Percentiles rank a stretch among this genome's conserved stretches.
phyloP scores from a whole-genome alignment of 2,113 vertebrate species.

The Seriola aureovittata region DNA sequence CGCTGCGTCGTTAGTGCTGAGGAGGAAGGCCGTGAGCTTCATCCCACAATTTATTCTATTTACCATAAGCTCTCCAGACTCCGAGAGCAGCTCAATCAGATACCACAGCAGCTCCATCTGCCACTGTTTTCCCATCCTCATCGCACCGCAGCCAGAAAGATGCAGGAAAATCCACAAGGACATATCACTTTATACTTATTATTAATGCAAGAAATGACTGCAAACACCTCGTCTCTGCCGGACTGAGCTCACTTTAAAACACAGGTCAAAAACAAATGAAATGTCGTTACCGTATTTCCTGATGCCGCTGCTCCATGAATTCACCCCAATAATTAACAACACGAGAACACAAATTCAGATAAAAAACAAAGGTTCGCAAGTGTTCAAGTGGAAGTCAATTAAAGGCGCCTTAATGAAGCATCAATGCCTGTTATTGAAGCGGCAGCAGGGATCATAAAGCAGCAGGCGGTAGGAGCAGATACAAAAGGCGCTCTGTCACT shows the following conservation, averaged over 20 bases:
- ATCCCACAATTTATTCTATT: conserved; percentile 59
- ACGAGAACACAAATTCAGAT: conserved; percentile 44
- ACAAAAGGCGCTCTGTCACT: conserved; percentile 64
- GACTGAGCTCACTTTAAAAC: conserved; percentile 24
- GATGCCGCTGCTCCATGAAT: conserved; percentile 17
- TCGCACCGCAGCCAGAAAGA: conserved; percentile 20
- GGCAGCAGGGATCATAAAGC: conserved; percentile 67
- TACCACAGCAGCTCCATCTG: conserved; percentile 37
- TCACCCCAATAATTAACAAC: conserved; percentile 50
- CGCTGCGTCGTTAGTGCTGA: conserved; percentile 31
- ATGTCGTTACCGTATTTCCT: neutral
- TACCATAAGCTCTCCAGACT: conserved; percentile 47
- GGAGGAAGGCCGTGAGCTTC: conserved; percentile 39
- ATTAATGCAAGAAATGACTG: conserved; percentile 43
- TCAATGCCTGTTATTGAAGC: conserved; percentile 60
- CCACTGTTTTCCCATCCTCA: conserved; percentile 24
- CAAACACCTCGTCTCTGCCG: conserved; percentile 23
- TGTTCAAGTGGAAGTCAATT: conserved; percentile 69
- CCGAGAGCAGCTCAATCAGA: conserved; percentile 57
- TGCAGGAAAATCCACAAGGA: conserved; percentile 35
- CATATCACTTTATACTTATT: conserved; percentile 30
- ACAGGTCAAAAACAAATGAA: conserved; percentile 45
- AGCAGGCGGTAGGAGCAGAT: conserved; percentile 46
- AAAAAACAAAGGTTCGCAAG: conserved; percentile 53
- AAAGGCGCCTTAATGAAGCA: conserved; percentile 67